Evolutionary conservation across 2,888 invertebrate genomes (phyloP), one percentile per base, ranked within the genome.

Genomic region (Agrilus biguttatus): DNA sequence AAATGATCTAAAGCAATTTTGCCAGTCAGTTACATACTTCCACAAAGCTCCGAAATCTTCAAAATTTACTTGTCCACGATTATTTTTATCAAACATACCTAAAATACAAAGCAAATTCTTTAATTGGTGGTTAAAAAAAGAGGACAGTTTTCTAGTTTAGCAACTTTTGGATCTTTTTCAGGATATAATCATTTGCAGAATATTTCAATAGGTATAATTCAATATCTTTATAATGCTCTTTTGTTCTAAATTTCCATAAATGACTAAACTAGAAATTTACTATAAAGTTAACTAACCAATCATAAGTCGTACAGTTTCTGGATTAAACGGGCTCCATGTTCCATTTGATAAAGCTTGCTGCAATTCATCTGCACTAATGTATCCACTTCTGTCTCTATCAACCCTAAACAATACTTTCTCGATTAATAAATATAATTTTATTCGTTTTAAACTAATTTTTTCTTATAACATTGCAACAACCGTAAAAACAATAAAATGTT

Each of bases 11-110:
- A 98, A 98, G 62, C 92, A 93, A 58, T 80, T 83, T 61, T 96
- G 92, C 97, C 97, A 98, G 59, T 97, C 96, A 6, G 88, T 91
- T 0, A 98, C 89, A 66, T 96, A 98, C 62, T 95, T 92, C 97
- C 97, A 98, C 1, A 98, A 69, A 0, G 90, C 84, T 39, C 88
- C 86, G 68, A 98, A 98, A 65, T 97, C 95, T 57, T 92, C 85
- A 66, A 96, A 96, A 54, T 79, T 84, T 44, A 98, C 92, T 1
- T 84, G 84, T 8, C 95, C 96, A 56, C 81, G 76, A 56, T 81
- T 84, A 57, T 88, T 83, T 50, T 82, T 79, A 65, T 98, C 97
- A 71, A 93, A 96, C 95, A 97, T 85, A 55, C 84, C 84, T 78
- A 69, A 51, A 69, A 75, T 65, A 17, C 13, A 37, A 28, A 44